Base-by-base conservation (phyloP, 2,888 invertebrate species). In the Asteroscopus sphinx region DNA sequence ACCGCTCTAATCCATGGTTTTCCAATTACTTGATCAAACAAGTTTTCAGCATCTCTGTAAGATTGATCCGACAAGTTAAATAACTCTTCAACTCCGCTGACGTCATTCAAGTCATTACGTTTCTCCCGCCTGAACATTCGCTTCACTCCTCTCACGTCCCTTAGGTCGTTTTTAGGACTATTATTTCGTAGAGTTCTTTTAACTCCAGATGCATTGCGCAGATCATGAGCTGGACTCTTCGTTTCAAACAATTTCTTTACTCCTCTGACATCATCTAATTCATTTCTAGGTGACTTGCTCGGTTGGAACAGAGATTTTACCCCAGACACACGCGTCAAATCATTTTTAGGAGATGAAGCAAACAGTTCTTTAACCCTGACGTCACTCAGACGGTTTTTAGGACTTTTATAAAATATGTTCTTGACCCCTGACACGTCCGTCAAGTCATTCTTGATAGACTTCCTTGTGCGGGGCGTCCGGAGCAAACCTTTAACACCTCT, bases 391-490 rank as follows among this genome's bases (percentile, higher is more conserved):
- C 75, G 83, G 60, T 93, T 92, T 35, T 67, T 81, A 0, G 92
- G 91, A 1, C 88, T 84, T 35, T 74, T 83, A 0, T 79, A 82
- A 60, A 93, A 89, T 5, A 92, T 61, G 3, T 76, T 67, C 60
- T 93, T 94, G 0, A 94, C 84, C 0, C 94, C 94, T 0, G 79
- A 63, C 1, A 94, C 87, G 35, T 92, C 75, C 0, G 84, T 86
- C 46, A 94, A 68, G 60, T 95, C 94, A 60, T 94, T 91, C 26
- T 60, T 83, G 47, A 80, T 59, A 0, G 92, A 90, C 21, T 79
- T 81, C 17, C 86, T 77, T 0, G 79, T 63, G 15, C 85, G 80
- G 1, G 90, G 88, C 0, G 89, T 82, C 3, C 81, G 78, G 6
- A 87, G 46, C 15, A 88, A 48, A 0, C 56, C 52, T 46, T 82